phyloP scores from a whole-genome alignment of 2,888 invertebrate species.

The Frankliniella intonsa region DNA sequence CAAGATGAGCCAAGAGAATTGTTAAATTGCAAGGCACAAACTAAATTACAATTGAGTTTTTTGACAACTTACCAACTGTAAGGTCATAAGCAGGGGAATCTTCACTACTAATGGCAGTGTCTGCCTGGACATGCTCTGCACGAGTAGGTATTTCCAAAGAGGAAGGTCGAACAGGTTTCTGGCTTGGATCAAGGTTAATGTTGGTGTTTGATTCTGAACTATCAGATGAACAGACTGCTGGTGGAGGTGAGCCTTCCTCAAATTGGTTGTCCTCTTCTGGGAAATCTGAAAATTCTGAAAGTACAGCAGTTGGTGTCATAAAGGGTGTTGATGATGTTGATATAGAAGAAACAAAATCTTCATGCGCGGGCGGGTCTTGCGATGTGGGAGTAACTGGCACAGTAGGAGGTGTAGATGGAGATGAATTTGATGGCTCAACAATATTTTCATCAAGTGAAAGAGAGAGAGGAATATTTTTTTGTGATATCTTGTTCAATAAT shows the following conservation, averaged over 20 bases:
- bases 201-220: background rate
- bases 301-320: background rate
- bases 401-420: background rate
- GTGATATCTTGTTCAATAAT: too few species aligned
- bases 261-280: background rate
- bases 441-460: background rate
- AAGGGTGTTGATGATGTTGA: constrained; percentile 7
- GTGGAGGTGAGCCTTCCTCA: background rate
- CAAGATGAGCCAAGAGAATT: background rate
- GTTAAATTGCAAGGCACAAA: background rate
- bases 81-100: background rate
- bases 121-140: background rate
- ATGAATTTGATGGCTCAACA: background rate
- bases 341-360: background rate
- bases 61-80: background rate
- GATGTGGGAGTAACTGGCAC: background rate
- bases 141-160: background rate
- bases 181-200: background rate
- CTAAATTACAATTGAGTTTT: background rate
- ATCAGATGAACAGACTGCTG: background rate
- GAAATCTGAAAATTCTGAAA: background rate
- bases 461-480: background rate
- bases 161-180: background rate
- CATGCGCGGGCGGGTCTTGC: background rate
- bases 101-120: background rate